Conservation (phyloP, 2,113 vertebrate species). For the Pagrus major region DNA sequence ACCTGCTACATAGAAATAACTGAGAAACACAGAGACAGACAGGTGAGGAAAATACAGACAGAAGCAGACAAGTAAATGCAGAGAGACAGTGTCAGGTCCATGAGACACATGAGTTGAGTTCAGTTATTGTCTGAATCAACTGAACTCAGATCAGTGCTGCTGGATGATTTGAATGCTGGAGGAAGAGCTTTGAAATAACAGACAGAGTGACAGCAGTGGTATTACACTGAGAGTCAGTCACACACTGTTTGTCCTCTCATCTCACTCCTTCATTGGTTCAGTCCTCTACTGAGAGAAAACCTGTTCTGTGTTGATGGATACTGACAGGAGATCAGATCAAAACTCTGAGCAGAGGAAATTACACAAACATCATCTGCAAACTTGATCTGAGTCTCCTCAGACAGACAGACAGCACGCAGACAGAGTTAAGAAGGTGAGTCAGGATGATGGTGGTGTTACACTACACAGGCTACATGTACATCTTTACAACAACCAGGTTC, state of each 20-base stretch:
- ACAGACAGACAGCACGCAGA: not conserved
- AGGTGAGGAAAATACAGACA: not conserved
- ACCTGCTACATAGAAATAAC: not conserved
- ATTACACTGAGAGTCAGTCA: constrained; percentile 20
- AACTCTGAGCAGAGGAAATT: constrained; percentile 9
- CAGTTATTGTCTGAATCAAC: not conserved
- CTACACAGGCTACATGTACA: no score
- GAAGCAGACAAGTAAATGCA: not conserved
- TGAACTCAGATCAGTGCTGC: constrained; percentile 2
- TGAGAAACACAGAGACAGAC: not conserved
- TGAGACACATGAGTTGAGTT: not conserved
- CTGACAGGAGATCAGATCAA: constrained; percentile 14
- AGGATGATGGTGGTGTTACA: not conserved
- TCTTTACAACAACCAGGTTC: no score
- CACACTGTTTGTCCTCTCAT: constrained; percentile 26
- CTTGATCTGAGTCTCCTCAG: not conserved
- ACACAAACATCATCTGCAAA: not conserved
- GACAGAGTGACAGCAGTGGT: not conserved
- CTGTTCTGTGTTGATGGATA: constrained; percentile 1
- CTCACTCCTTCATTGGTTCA: constrained; percentile 11
- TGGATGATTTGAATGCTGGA: not conserved
- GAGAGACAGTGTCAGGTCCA: not conserved
- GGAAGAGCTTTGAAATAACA: not conserved
- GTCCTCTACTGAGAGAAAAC: not conserved
- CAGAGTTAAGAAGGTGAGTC: not conserved